A percentile compares a stretch with the other conserved stretches of the same genome.
phyloP scores from a whole-genome alignment of 2,113 vertebrate species.

The Stercorarius parasiticus region DNA sequence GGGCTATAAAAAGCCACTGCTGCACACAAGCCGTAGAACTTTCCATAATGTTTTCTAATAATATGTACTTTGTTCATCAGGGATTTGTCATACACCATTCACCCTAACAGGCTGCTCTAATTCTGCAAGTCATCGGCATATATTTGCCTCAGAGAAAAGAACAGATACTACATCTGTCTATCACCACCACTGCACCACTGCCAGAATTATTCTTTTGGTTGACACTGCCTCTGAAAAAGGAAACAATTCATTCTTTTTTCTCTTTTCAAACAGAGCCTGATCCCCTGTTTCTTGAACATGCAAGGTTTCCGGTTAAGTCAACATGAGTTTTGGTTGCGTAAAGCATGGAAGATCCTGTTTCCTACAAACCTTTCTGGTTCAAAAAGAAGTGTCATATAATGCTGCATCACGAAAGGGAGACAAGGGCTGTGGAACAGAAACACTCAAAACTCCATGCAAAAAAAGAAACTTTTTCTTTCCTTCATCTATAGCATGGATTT shows the following conservation, averaged over 20 bases:
- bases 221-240: background rate
- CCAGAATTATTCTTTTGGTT: background rate
- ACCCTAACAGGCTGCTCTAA: background rate
- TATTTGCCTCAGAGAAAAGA: background rate
- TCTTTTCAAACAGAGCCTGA: background rate
- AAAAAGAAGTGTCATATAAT: background rate
- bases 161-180: background rate
- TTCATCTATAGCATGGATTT: rapidly evolving
- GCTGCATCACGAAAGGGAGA: background rate
- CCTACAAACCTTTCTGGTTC: background rate
- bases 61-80: background rate
- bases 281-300: background rate
- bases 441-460: background rate
- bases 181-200: background rate
- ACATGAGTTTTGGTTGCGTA: rapidly evolving
- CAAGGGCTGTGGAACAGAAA: background rate
- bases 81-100: background rate
- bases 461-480: background rate
- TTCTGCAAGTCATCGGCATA: background rate
- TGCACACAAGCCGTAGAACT: background rate
- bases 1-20: background rate
- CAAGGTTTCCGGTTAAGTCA: background rate
- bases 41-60: background rate
- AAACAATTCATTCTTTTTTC: background rate
- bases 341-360: background rate